Conservation (phyloP, 92 coral and sea anemone genomes). For the Porites cylindrica region DNA sequence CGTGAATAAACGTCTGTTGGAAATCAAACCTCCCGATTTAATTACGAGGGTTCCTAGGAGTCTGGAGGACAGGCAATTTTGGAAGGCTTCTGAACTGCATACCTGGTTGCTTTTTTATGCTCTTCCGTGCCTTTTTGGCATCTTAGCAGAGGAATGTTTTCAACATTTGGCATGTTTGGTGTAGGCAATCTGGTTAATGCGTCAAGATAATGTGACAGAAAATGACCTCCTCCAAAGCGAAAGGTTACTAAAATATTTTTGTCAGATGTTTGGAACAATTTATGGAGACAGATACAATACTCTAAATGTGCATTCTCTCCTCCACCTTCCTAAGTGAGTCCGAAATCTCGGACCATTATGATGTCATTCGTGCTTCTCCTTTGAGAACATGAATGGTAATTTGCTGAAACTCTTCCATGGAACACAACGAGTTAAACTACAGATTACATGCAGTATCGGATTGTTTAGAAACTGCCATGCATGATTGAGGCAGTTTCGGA, state of each 20-base stretch:
- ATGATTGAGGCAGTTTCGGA: neutral
- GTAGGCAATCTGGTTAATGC: slow-evolving; percentile 46
- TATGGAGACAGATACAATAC: slow-evolving; percentile 31
- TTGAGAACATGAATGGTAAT: slow-evolving; percentile 34
- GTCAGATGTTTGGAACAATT: too few species aligned
- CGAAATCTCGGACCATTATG: slow-evolving; percentile 44
- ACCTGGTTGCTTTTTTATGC: slow-evolving; percentile 58
- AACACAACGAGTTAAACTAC: slow-evolving; percentile 19
- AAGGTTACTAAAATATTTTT: slow-evolving; percentile 45
- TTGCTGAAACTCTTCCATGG: slow-evolving; percentile 22
- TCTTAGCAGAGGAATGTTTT: slow-evolving; percentile 38
- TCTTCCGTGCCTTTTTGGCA: slow-evolving; percentile 18
- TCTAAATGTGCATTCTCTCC: slow-evolving; percentile 37
- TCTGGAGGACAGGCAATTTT: slow-evolving; percentile 13
- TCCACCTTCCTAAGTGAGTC: slow-evolving; percentile 34
- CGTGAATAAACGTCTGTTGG: slow-evolving; percentile 12
- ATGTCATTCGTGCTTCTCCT: slow-evolving; percentile 16
- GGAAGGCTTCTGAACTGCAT: slow-evolving; percentile 61
- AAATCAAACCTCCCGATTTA: slow-evolving; percentile 34
- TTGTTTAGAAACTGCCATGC: slow-evolving; percentile 2
- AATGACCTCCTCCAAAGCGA: slow-evolving; percentile 40
- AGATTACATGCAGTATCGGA: slow-evolving; percentile 18
- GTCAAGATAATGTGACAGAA: slow-evolving; percentile 11
- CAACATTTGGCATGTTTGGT: slow-evolving; percentile 43
- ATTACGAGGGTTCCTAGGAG: slow-evolving; percentile 30